phyloP scores from a whole-genome alignment of 1,140 invertebrate genomes.

The Procambarus virginalis region DNA sequence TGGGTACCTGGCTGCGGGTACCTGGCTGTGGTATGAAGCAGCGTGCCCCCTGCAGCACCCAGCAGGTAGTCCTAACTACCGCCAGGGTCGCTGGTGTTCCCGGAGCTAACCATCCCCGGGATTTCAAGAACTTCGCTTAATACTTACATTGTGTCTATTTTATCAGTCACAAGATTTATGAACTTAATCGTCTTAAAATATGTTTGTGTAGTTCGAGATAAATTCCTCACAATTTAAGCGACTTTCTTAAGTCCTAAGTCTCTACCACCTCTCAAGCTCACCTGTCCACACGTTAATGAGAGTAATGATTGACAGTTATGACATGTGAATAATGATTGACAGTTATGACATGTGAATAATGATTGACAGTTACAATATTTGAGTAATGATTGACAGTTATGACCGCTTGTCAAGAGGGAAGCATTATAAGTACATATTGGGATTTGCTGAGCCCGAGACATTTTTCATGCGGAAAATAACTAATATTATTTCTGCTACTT shows the following conservation, averaged over 20 bases:
- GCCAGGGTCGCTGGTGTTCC: conserved; percentile 26
- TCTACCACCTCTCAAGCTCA: conserved; percentile 20
- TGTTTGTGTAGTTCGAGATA: not conserved
- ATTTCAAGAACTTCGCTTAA: not conserved
- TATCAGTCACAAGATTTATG: not conserved
- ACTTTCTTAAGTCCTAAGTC: conserved; percentile 1
- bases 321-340: not conserved
- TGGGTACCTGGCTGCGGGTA: not conserved
- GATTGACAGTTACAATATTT: no score
- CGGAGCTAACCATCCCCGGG: not conserved
- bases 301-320: not conserved
- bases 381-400: no score
- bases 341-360: not conserved
- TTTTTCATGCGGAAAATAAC: not conserved
- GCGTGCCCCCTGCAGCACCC: conserved; percentile 11
- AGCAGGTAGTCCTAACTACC: conserved; percentile 35
- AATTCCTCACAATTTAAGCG: not conserved
- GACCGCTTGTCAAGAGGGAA: not conserved
- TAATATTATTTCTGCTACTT: not conserved
- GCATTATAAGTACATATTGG: not conserved
- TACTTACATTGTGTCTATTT: not conserved
- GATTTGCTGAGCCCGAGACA: not conserved
- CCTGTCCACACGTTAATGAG: not conserved
- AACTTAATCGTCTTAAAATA: not conserved
- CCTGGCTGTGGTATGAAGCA: not conserved